A percentile compares a stretch with the other conserved stretches of the same genome.
Evolutionary conservation across 1,140 invertebrate species (phyloP).

Genomic region (Yoshiicerus persimilis): DNA sequence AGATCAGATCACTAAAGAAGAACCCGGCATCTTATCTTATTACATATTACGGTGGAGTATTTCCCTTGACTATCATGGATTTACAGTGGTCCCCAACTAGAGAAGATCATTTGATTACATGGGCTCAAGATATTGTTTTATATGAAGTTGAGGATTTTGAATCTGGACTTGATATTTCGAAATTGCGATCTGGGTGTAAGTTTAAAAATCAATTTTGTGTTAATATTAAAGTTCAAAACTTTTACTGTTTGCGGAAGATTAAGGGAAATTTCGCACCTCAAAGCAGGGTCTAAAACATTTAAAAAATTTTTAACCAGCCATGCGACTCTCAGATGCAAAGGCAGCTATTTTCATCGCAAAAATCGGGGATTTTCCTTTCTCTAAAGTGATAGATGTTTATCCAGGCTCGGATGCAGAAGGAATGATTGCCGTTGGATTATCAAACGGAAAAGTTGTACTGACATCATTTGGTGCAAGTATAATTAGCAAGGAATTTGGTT

Average conservation of each 20-base stretch:
- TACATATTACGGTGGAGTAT: too few relatives aligned
- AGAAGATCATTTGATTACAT: conserved; percentile 78
- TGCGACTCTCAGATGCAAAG: conserved; percentile 67
- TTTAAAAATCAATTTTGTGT: too few relatives aligned
- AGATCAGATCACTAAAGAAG: too few relatives aligned
- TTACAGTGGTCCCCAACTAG: conserved; percentile 78
- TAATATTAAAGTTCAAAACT: background rate
- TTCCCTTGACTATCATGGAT: conserved; percentile 59
- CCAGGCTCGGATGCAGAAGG: conserved; percentile 69
- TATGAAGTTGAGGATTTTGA: conserved; percentile 67
- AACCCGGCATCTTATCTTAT: too few relatives aligned
- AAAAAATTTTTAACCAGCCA: conserved; percentile 59
- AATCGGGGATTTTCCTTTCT: conserved; percentile 66
- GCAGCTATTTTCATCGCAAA: conserved; percentile 68
- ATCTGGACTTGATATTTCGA: conserved; percentile 3
- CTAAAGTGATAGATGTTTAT: conserved; percentile 78
- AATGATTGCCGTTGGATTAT: conserved; percentile 78
- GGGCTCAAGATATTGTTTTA: conserved; percentile 80
- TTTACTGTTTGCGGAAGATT: too few relatives aligned
- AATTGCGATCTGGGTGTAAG: conserved; percentile 14
- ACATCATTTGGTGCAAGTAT: conserved; percentile 75
- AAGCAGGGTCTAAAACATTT: too few relatives aligned
- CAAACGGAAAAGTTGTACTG: conserved; percentile 80
- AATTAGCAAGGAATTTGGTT: conserved; percentile 76
- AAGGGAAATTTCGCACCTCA: too few relatives aligned